Evolutionary conservation across 2,113 vertebrate species (phyloP).

Genomic region (Rhinopomastus cyanomelas): DNA sequence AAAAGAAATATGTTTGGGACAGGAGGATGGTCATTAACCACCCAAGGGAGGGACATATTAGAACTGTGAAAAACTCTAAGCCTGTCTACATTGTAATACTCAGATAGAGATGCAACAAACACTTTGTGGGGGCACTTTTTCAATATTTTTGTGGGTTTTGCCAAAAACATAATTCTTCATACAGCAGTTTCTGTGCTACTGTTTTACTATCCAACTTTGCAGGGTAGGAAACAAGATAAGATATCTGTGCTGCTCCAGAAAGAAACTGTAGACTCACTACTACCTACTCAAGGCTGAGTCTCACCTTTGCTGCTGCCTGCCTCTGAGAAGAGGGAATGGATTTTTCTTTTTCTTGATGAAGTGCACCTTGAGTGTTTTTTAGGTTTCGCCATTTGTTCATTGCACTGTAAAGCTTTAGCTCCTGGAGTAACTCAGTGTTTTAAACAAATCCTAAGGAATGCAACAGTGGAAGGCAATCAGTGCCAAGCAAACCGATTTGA

Average conservation of each 20-base stretch:
- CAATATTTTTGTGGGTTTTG: background rate
- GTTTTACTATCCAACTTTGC: background rate
- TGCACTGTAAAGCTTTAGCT: background rate
- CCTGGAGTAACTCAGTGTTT: accelerated
- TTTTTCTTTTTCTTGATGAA: background rate
- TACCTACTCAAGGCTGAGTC: background rate
- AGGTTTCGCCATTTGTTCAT: background rate
- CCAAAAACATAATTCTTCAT: background rate
- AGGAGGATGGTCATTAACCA: background rate
- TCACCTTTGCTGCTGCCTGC: background rate
- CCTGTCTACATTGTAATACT: background rate
- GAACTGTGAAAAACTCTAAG: background rate
- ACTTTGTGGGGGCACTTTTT: background rate
- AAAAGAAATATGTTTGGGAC: background rate
- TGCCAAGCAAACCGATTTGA: background rate
- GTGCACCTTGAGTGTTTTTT: background rate
- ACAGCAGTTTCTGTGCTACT: background rate
- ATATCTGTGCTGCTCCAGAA: background rate
- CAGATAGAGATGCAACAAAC: background rate
- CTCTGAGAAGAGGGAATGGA: background rate
- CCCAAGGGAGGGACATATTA: background rate
- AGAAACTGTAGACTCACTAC: background rate
- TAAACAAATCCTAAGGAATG: background rate
- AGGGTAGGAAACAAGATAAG: background rate
- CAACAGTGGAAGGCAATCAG: background rate